phyloP scores from a whole-genome alignment of 2,888 invertebrate genomes.

The Leptopilina myrica region DNA sequence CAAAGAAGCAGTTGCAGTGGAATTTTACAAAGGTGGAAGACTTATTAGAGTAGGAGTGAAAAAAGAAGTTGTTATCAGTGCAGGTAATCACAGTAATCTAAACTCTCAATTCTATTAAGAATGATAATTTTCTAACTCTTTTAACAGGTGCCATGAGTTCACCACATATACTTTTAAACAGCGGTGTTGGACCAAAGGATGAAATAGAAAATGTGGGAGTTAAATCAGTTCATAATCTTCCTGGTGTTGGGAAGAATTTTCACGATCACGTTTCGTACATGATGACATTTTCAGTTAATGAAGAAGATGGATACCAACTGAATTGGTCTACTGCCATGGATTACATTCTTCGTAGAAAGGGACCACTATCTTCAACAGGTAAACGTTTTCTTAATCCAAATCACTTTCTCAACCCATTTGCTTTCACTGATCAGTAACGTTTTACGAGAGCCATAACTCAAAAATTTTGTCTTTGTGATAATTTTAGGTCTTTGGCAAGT shows the following conservation, averaged over 20 bases:
- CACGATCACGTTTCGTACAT: constrained; percentile 88
- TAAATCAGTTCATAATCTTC: constrained; percentile 83
- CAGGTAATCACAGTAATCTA: constrained; percentile 66
- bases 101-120: no score
- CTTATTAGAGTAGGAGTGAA: constrained; percentile 81
- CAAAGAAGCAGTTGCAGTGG: constrained; percentile 87
- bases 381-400: constrained; percentile 46
- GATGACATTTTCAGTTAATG: constrained; percentile 87
- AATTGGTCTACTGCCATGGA: constrained; percentile 96
- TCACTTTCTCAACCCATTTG: neutral
- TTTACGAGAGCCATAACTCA: neutral
- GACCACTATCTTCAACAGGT: constrained; percentile 94
- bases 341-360: constrained; percentile 90
- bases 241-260: constrained; percentile 79
- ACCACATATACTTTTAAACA: constrained; percentile 93
- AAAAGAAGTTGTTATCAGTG: constrained; percentile 83
- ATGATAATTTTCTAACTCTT: no score
- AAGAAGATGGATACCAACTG: constrained; percentile 89
- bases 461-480: neutral
- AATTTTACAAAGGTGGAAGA: constrained; percentile 80
- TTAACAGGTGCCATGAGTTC: constrained; percentile 90
- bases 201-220: constrained; percentile 82
- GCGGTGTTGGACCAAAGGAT: constrained; percentile 89
- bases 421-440: no score
- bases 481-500: constrained; percentile 83